A percentile compares a stretch with the other conserved stretches of the same genome.
Conservation (phyloP, 1,140 invertebrate species). For the Bombus confusus region DNA sequence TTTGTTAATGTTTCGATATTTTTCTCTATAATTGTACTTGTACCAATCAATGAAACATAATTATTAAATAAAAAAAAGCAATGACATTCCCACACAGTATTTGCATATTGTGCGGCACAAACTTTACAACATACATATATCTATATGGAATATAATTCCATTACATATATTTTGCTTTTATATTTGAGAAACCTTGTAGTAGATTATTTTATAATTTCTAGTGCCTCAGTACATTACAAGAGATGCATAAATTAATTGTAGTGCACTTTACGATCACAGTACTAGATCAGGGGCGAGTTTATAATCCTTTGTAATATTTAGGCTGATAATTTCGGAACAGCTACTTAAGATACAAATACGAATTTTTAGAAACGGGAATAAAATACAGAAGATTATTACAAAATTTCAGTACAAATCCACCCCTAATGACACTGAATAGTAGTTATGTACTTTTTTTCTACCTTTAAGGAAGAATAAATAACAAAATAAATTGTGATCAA, state of each 20-base stretch:
- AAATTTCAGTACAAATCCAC: slow-evolving; percentile 7
- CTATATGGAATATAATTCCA: slow-evolving; percentile 33
- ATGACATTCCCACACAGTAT: slow-evolving; percentile 43
- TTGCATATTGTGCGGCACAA: slow-evolving; percentile 48
- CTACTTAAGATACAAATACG: not conserved
- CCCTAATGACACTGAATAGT: slow-evolving; percentile 30
- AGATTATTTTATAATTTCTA: slow-evolving; percentile 25
- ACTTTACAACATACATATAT: slow-evolving; percentile 45
- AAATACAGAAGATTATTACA: not conserved
- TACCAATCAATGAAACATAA: slow-evolving; percentile 25
- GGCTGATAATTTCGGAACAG: not conserved
- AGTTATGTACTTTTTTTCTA: slow-evolving; percentile 9
- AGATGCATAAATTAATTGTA: slow-evolving; percentile 35
- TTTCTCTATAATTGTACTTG: slow-evolving; percentile 18
- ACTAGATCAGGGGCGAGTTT: slow-evolving; percentile 38
- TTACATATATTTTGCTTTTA: slow-evolving; percentile 24
- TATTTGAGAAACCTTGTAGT: slow-evolving; percentile 7
- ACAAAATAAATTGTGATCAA: slow-evolving; percentile 30
- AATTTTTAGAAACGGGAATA: not conserved
- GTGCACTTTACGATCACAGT: slow-evolving; percentile 46
- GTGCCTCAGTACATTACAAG: slow-evolving; percentile 7
- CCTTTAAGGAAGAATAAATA: slow-evolving; percentile 33
- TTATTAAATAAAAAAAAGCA: slow-evolving; percentile 43
- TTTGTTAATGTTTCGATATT: slow-evolving; percentile 29
- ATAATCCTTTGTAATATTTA: not conserved